These are phyloP conservation scores for Drosophila athabasca DNA, from an alignment of 1,140 invertebrate genomes.

Conservation along the genomic window DNA sequence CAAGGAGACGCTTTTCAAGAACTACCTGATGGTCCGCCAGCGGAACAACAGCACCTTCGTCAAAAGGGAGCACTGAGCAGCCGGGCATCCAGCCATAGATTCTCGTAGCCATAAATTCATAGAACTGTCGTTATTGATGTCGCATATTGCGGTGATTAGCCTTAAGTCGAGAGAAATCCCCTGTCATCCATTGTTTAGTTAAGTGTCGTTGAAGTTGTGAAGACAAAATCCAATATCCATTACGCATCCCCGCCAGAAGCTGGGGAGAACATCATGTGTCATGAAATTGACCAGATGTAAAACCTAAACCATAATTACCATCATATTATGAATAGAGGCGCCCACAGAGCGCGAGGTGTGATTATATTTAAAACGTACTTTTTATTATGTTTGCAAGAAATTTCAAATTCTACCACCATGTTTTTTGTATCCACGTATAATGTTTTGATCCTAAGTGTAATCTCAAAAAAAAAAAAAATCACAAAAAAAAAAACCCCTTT, in stretches of 20 bases:
- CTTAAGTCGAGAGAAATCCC: constrained; percentile 41
- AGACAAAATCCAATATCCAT: constrained; percentile 48
- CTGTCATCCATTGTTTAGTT: constrained; percentile 52
- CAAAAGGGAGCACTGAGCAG: constrained; percentile 37
- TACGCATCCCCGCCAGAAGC: constrained; percentile 8
- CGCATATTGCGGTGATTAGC: constrained; percentile 60
- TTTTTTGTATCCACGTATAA: constrained; percentile 53
- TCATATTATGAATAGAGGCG: constrained; percentile 28
- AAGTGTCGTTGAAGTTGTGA: constrained; percentile 64
- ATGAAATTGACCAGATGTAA: constrained; percentile 16
- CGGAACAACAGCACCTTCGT: constrained; percentile 53
- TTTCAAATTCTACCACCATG: constrained; percentile 44
- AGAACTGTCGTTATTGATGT: constrained; percentile 53
- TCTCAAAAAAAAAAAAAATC: constrained; percentile 27
- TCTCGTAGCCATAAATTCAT: constrained; percentile 63
- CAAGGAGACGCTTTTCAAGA: constrained; percentile 8
- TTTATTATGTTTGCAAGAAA: constrained; percentile 66
- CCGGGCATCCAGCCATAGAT: constrained; percentile 36
- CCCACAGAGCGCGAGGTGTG: constrained; percentile 21
- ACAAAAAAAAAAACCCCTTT: constrained; percentile 13
- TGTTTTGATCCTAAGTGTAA: constrained; percentile 61
- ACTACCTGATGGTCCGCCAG: constrained; percentile 35
- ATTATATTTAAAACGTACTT: constrained; percentile 42
- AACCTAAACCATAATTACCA: constrained; percentile 32
- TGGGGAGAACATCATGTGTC: too few species aligned